Base-by-base conservation (phyloP, 1,140 invertebrate species). In the Monochamus saltuarius region DNA sequence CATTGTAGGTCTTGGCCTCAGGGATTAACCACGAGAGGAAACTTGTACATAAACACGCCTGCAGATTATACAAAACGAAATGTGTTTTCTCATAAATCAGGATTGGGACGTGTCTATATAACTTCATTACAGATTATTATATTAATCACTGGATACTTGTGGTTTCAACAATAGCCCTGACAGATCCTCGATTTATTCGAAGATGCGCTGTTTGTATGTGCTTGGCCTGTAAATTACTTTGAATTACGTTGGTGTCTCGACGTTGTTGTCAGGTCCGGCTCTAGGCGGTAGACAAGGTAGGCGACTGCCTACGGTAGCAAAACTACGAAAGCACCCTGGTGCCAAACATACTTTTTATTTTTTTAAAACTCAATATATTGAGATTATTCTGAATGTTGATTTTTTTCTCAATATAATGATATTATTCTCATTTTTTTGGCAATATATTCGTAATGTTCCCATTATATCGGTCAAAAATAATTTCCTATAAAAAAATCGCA, bases 51-150 rank as follows among this genome's bases (percentile, higher is more conserved):
- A 65, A 68, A 68, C 61, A 63, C 61, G 57, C 50, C 61, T 56
- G 50, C 59, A 68, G 67, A 66, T 67, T 69, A 67, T 67, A 64
- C 57, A 56, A 51, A 68, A 64, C 22, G 22, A 29, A 29, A 69
- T 29, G 22, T 29, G 22, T 29, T 29, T 29, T 29, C 63, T 69
- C 64, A 73, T 75, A 75, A 75, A 75, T 75, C 73, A 75, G 73
- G 71, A 73, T 72, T 73, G 68, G 70, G 65, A 70, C 71, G 71
- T 71, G 68, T 72, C 71, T 67, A 66, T 75, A 73, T 75, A 74
- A 74, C 73, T 75, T 75, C 73, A 75, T 75, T 75, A 75, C 62
- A 62, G 72, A 70, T 70, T 69, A 72, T 74, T 72, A 71, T 72
- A 75, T 75, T 75, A 74, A 75, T 74, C 73, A 74, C 64, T 57